Percentiles rank a stretch among this genome's conserved stretches.
Evolutionary conservation across 2,797 vertebrate species (phyloP).

Genomic region (Eptatretus atami): DNA sequence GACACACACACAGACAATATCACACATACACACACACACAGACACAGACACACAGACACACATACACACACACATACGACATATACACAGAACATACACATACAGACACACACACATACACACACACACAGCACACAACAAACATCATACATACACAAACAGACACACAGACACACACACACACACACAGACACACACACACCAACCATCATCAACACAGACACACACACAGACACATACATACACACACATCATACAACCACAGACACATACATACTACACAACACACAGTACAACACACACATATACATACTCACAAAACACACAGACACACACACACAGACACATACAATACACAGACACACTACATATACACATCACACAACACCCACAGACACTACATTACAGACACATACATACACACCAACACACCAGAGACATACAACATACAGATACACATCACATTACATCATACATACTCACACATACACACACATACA

Average conservation of each 20-base stretch:
- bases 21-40: conserved; percentile 3
- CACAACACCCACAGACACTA: not conserved
- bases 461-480: not conserved
- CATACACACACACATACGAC: conserved; percentile 1
- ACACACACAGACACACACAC: not conserved
- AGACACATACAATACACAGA: too few relatives aligned
- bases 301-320: too few relatives aligned
- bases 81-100: not conserved
- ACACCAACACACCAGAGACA: not conserved
- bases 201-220: not conserved
- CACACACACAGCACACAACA: not conserved
- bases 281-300: not conserved
- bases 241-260: not conserved
- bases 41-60: conserved; percentile 5
- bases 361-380: too few relatives aligned
- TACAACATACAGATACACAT: not conserved
- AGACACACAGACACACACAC: not conserved
- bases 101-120: not conserved
- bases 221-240: not conserved
- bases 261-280: not conserved
- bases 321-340: too few relatives aligned
- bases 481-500: not conserved
- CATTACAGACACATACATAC: not conserved
- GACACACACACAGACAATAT: too few relatives aligned
- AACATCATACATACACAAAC: not conserved